phyloP scores from a whole-genome alignment of 2,113 vertebrate species.

The Machaerirhynchus nigripectus region DNA sequence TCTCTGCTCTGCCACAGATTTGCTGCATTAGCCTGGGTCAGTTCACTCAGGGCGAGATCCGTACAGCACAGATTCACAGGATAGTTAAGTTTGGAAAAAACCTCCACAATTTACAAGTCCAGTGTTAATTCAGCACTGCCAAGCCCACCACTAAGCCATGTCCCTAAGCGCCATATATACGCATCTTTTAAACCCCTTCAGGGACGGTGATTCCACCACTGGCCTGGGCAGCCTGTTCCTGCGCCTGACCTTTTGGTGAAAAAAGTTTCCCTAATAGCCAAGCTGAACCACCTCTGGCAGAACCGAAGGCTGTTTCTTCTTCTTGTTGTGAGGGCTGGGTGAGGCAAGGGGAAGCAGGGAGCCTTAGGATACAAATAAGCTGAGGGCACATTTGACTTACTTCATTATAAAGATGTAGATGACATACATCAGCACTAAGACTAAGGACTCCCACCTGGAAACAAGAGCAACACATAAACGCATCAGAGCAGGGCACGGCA shows the following conservation, averaged over 20 bases:
- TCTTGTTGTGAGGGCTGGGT: not conserved
- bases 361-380: not conserved
- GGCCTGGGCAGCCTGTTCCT: not conserved
- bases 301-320: not conserved
- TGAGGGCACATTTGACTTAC: conserved; percentile 74
- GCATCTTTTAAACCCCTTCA: not conserved
- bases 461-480: not conserved
- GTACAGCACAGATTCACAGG: not conserved
- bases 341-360: not conserved
- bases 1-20: not conserved
- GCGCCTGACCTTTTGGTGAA: not conserved
- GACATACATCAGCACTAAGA: conserved; percentile 90
- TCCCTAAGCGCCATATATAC: not conserved
- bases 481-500: not conserved
- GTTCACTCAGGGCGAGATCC: not conserved
- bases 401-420: conserved; percentile 98
- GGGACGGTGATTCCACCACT: not conserved
- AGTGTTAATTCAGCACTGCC: not conserved
- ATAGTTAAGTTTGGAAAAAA: not conserved
- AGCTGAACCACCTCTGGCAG: not conserved
- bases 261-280: not conserved
- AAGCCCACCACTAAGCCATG: not conserved
- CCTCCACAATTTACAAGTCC: not conserved
- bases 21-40: not conserved
- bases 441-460: conserved; percentile 94